Evolutionary conservation across 2,797 vertebrate species (phyloP), one percentile per base, ranked within the genome.

Genomic region (Antennarius maculatus): DNA sequence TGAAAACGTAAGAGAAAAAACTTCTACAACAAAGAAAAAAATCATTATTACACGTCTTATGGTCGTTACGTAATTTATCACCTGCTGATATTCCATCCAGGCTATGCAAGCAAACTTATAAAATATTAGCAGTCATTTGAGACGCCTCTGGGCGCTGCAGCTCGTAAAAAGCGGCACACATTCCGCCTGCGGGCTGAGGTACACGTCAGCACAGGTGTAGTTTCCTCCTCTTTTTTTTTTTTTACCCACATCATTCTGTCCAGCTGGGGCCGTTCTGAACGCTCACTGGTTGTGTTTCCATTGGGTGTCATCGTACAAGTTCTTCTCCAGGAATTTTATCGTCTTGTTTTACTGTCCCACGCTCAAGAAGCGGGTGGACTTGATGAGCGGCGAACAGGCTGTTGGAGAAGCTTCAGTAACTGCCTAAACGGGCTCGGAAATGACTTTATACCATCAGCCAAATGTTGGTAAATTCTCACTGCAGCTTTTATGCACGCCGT

Each of bases 401-500:
- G 65, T 83, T 81, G 70, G 47, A 60, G 67, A 79, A 75, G 74
- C 71, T 73, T 80, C 72, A 74, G 59, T 66, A 54, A 62, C 15
- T 42, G 58, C 71, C 74, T 68, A 81, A 86, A 75, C 64, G 17
- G 63, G 65, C 65, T 63, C 15, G 47, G 52, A 10, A 74, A 80
- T 75, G 13, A 57, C 41, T 37, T 49, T 51, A 31, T 12, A 3
- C 45, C 48, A 17, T 27, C n/a, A 75, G 76, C 73, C 65, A 74
- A 67, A 64, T 42, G n/a, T 63, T 68, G 69, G 69, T 43, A 10
- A 45, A 43, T 50, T 52, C 56, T 79, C 69, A 69, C 74, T 28
- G 62, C 65, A 15, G 77, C 62, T 55, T 69, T 50, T 54, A 34
- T 54, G 42, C 61, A 69, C 63, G 48, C 74, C 50, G 47, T 70